Conservation (phyloP, 1,140 invertebrate genomes). For the Pseudomyrmex flavicornis region DNA sequence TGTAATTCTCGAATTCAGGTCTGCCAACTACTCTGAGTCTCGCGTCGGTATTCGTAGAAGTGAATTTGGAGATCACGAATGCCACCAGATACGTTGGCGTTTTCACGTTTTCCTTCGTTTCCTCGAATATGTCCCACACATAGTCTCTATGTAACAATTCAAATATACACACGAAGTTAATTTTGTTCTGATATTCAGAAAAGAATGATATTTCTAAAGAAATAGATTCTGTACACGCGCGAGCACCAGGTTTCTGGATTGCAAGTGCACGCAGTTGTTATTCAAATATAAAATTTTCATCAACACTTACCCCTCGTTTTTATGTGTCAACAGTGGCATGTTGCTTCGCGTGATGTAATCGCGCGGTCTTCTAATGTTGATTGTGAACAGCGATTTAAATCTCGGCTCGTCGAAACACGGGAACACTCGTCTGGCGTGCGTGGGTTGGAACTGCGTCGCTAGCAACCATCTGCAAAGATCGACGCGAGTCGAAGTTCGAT, state of each 20-base stretch:
- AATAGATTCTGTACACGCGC: no score
- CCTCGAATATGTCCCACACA: conserved; percentile 87
- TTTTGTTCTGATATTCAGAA: neutral
- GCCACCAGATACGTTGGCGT: conserved; percentile 96
- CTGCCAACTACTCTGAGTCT: conserved; percentile 85
- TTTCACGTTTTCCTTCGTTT: conserved; percentile 83
- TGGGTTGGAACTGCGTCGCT: conserved; percentile 93
- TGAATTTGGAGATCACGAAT: conserved; percentile 86
- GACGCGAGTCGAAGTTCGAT: neutral
- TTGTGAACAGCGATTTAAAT: conserved; percentile 92
- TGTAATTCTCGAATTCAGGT: conserved; percentile 86
- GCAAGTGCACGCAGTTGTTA: no score
- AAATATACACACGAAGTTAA: neutral
- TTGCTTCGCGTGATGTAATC: conserved; percentile 83
- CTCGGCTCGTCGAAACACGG: conserved; percentile 96
- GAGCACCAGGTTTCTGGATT: no score
- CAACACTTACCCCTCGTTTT: conserved; percentile 62
- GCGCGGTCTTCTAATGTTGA: conserved; percentile 86
- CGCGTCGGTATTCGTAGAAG: neutral
- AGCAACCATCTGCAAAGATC: conserved; percentile 87
- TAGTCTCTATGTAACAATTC: conserved; percentile 52
- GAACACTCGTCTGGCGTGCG: conserved; percentile 92
- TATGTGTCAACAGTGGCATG: conserved; percentile 77
- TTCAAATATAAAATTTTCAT: conserved; percentile 1
- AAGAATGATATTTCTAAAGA: no score